Conservation (phyloP, 2,113 vertebrate genomes). For the Mormyrus iriodes region DNA sequence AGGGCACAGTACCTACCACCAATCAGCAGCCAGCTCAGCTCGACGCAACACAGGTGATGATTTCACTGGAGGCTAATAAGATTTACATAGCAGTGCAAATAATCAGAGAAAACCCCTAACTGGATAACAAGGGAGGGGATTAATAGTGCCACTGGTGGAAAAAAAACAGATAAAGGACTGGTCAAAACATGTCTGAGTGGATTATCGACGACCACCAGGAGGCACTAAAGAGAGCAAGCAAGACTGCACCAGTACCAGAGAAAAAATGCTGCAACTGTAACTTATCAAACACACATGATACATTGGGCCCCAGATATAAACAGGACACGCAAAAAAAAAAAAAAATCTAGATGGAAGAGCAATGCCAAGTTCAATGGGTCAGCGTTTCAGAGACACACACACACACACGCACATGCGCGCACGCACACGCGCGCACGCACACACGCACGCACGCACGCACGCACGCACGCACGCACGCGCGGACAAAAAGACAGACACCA, state of each 20-base stretch:
- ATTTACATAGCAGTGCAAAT: not conserved
- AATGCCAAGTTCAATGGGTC: not conserved
- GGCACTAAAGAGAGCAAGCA: not conserved
- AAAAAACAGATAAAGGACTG: not conserved
- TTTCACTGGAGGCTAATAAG: not conserved
- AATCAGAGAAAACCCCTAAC: not conserved
- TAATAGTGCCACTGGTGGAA: not conserved
- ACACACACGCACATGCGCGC: too few species aligned
- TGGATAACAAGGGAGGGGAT: not conserved
- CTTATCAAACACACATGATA: not conserved
- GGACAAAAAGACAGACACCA: not conserved
- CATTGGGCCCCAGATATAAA: not conserved
- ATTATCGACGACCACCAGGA: not conserved
- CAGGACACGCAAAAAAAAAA: not conserved
- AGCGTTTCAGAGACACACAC: not conserved
- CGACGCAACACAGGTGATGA: not conserved
- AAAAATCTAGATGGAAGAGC: not conserved
- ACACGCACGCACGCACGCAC: too few species aligned
- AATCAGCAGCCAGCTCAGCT: not conserved
- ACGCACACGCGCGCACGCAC: too few species aligned
- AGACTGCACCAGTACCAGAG: not conserved
- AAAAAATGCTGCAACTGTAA: not conserved
- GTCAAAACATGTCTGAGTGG: not conserved
- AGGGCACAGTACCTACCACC: too few species aligned
- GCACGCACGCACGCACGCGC: not conserved